These are phyloP conservation scores for Chloroclysta siterata DNA, from an alignment of 2,888 invertebrate species.

Conservation along the genomic window DNA sequence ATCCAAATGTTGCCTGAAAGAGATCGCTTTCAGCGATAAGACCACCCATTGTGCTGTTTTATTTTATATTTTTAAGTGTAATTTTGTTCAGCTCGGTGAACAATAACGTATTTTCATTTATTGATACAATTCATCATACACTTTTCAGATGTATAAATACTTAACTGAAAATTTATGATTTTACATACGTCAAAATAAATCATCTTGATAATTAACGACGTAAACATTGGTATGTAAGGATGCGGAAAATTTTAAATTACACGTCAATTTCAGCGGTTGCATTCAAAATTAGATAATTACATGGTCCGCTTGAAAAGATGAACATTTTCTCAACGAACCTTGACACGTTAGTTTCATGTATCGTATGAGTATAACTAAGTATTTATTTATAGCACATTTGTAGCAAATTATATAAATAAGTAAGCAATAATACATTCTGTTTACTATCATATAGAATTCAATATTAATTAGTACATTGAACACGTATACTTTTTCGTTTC, in stretches of 20 bases:
- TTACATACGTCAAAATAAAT: conserved; percentile 17
- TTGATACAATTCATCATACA: too few relatives aligned
- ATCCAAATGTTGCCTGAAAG: too few relatives aligned
- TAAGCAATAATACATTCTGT: too few relatives aligned
- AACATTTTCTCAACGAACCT: conserved; percentile 67
- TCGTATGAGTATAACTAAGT: conserved; percentile 62
- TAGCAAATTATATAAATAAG: conserved; percentile 25
- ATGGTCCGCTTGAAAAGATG: conserved; percentile 57
- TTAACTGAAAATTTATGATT: conserved; percentile 35
- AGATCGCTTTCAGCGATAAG: neutral
- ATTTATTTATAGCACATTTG: conserved; percentile 58
- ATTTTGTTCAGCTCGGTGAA: too few relatives aligned
- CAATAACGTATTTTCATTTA: too few relatives aligned
- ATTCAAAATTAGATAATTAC: conserved; percentile 60
- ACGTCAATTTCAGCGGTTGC: conserved; percentile 52
- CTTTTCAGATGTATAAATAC: too few relatives aligned
- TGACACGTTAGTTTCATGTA: conserved; percentile 70
- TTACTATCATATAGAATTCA: too few relatives aligned
- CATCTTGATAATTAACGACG: conserved; percentile 21
- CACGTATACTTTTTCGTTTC: too few relatives aligned
- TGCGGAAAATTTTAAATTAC: conserved; percentile 42
- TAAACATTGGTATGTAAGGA: conserved; percentile 32
- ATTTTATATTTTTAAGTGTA: too few relatives aligned
- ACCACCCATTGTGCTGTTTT: too few relatives aligned
- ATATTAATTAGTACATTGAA: too few relatives aligned